A percentile compares a stretch with the other conserved stretches of the same genome.
phyloP scores from a whole-genome alignment of 2,888 invertebrate genomes.

The Punctoribates punctum region DNA sequence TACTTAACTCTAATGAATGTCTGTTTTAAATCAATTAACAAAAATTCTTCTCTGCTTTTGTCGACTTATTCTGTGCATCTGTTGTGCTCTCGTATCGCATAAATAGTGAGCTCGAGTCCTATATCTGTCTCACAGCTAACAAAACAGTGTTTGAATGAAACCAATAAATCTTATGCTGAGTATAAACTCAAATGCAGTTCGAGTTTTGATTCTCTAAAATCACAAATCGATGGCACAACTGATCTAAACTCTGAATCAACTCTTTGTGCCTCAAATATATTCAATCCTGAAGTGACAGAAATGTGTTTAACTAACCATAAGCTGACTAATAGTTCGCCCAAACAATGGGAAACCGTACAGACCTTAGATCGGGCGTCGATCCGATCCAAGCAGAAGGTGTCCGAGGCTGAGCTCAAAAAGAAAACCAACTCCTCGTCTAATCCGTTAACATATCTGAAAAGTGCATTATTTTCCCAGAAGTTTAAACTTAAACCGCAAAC shows the following conservation, averaged over 20 bases:
- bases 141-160: neutral
- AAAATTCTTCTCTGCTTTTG: neutral
- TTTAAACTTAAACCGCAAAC: constrained; percentile 11
- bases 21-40: neutral
- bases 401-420: neutral
- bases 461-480: constrained; percentile 36
- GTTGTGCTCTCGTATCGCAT: neutral
- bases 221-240: neutral
- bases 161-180: neutral
- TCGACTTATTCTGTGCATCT: neutral
- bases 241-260: neutral
- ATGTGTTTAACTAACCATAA: neutral
- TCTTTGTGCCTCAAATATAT: constrained; percentile 11
- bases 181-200: neutral
- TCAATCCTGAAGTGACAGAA: neutral
- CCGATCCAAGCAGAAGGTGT: neutral
- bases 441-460: constrained; percentile 40
- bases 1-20: neutral
- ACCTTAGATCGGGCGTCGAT: constrained; percentile 37
- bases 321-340: neutral
- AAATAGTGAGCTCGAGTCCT: neutral
- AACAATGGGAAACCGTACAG: constrained; percentile 40
- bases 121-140: neutral
- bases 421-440: constrained; percentile 2
- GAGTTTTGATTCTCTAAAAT: constrained; percentile 1